phyloP scores from a whole-genome alignment of 2,113 vertebrate genomes.

The Elgaria multicarinata region DNA sequence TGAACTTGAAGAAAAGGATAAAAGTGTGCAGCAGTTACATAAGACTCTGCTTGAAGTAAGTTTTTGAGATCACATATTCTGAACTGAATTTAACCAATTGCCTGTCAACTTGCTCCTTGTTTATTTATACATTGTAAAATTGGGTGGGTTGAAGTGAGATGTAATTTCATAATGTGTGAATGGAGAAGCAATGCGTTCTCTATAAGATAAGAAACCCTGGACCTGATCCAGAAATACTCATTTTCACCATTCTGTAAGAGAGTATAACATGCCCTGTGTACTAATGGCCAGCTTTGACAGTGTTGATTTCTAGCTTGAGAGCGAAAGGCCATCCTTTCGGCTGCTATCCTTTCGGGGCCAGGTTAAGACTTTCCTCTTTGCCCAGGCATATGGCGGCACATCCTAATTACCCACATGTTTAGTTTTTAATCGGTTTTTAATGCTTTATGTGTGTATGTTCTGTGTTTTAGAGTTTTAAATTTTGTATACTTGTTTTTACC shows the following conservation, averaged over 20 bases:
- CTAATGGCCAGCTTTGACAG: not conserved
- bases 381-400: too few relatives aligned
- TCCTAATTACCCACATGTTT: too few relatives aligned
- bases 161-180: not conserved
- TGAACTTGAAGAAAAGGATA: slow-evolving; percentile 81
- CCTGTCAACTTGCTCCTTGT: not conserved
- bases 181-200: not conserved
- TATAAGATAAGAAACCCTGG: not conserved
- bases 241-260: not conserved
- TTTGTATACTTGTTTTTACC: too few relatives aligned
- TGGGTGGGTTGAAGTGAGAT: not conserved
- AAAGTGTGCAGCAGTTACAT: slow-evolving; percentile 72
- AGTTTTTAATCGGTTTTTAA: too few relatives aligned
- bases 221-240: not conserved
- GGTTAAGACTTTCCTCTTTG: too few relatives aligned
- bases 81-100: not conserved
- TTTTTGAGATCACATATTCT: slow-evolving; percentile 21
- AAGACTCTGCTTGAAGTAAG: slow-evolving; percentile 82
- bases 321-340: not conserved
- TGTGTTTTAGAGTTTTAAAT: too few relatives aligned
- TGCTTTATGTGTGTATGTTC: too few relatives aligned
- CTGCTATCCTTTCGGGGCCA: too few relatives aligned
- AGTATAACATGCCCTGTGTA: not conserved
- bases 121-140: not conserved
- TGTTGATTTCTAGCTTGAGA: not conserved